Evolutionary conservation across 2,113 vertebrate species (phyloP).

Genomic region (Globicephala melas): DNA sequence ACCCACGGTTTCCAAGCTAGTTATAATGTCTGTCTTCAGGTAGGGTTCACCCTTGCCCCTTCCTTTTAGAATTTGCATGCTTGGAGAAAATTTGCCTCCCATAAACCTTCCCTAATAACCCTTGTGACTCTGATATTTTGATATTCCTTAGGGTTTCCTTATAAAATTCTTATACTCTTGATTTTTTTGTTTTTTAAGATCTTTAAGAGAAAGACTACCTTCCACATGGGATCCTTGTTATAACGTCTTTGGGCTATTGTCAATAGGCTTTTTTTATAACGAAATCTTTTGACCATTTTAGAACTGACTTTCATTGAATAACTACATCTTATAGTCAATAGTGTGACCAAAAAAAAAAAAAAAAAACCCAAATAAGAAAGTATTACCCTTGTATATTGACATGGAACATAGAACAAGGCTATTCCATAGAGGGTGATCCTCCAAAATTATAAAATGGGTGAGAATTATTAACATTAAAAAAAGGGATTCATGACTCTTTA

Average conservation of each 20-base stretch:
- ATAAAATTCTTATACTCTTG: background rate
- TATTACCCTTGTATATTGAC: background rate
- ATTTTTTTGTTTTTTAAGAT: background rate
- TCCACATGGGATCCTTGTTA: background rate
- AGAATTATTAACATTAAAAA: background rate
- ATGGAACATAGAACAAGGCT: background rate
- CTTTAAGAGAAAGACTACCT: background rate
- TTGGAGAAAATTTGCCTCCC: background rate
- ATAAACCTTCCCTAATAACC: background rate
- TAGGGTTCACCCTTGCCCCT: background rate
- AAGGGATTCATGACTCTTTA: background rate
- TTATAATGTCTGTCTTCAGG: background rate
- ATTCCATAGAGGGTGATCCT: background rate
- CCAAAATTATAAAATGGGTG: background rate
- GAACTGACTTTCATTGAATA: background rate
- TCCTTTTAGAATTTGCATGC: background rate
- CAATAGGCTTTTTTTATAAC: background rate
- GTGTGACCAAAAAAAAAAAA: background rate
- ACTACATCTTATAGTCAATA: background rate
- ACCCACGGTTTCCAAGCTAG: background rate
- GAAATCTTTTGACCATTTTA: background rate
- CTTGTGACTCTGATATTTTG: background rate
- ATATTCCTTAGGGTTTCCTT: background rate
- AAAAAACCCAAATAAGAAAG: background rate
- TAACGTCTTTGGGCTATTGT: background rate